phyloP scores from a whole-genome alignment of 2,888 invertebrate species.

The Trachelus stipa region DNA sequence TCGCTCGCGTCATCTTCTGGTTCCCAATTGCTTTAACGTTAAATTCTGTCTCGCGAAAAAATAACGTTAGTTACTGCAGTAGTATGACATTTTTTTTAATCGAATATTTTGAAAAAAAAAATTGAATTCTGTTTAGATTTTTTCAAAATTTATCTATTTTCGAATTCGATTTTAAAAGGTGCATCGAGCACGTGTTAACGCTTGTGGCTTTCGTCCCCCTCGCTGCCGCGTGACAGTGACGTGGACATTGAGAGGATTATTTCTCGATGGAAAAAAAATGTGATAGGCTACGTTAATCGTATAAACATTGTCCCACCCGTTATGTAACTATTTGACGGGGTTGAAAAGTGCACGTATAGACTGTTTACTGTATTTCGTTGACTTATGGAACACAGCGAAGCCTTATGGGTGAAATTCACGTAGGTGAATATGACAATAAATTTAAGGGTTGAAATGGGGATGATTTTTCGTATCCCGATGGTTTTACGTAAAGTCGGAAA shows the following conservation, averaged over 20 bases:
- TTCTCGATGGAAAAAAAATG: constrained; percentile 44
- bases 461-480: background rate
- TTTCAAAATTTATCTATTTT: background rate
- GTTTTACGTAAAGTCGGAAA: background rate
- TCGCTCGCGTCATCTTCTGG: background rate
- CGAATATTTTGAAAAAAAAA: background rate
- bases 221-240: constrained; percentile 37
- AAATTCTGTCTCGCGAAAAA: background rate
- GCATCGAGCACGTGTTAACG: constrained; percentile 35
- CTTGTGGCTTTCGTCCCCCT: constrained; percentile 8
- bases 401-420: background rate
- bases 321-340: constrained; percentile 35
- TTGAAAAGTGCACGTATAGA: too few relatives aligned
- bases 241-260: constrained; percentile 38
- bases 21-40: background rate
- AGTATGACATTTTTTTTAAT: background rate
- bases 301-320: constrained; percentile 35
- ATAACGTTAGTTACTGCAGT: background rate
- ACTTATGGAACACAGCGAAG: background rate
- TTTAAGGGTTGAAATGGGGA: constrained; percentile 1
- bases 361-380: background rate
- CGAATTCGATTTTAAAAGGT: background rate
- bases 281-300: constrained; percentile 48
- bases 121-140: background rate
- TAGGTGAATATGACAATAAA: background rate